Evolutionary conservation across 2,888 invertebrate species (phyloP).

Genomic region (Microchrysa polita): DNA sequence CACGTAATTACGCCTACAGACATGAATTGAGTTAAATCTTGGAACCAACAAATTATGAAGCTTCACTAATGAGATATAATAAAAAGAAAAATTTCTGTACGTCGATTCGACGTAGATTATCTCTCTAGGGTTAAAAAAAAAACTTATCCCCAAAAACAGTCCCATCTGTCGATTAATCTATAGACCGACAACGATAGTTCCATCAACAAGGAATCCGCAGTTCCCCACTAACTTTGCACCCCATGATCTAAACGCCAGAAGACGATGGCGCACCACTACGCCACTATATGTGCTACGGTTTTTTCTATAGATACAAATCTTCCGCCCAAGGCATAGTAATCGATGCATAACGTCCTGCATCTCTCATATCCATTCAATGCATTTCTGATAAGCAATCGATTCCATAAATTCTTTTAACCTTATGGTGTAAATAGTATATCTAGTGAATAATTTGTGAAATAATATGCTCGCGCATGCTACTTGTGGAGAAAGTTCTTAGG

Average conservation of each 20-base stretch:
- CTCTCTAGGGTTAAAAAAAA: too few relatives aligned
- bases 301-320: slow-evolving; percentile 8
- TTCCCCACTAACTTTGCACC: slow-evolving; percentile 19
- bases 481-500: background rate
- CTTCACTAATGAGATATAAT: too few relatives aligned
- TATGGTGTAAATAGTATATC: background rate
- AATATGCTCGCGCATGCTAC: background rate
- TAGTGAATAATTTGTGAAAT: background rate
- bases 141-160: slow-evolving; percentile 1
- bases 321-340: background rate
- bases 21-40: too few relatives aligned
- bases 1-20: too few relatives aligned
- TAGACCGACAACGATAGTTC: slow-evolving; percentile 8
- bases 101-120: too few relatives aligned
- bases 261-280: slow-evolving; percentile 16
- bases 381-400: too few relatives aligned
- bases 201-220: slow-evolving; percentile 13
- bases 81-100: too few relatives aligned
- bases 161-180: slow-evolving; percentile 28
- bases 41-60: too few relatives aligned
- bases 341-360: background rate
- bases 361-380: too few relatives aligned
- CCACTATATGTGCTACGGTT: too few relatives aligned
- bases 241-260: slow-evolving; percentile 30
- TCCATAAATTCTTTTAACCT: background rate